Conservation (phyloP, 2,888 invertebrate species). For the Himalopsyche japonica region DNA sequence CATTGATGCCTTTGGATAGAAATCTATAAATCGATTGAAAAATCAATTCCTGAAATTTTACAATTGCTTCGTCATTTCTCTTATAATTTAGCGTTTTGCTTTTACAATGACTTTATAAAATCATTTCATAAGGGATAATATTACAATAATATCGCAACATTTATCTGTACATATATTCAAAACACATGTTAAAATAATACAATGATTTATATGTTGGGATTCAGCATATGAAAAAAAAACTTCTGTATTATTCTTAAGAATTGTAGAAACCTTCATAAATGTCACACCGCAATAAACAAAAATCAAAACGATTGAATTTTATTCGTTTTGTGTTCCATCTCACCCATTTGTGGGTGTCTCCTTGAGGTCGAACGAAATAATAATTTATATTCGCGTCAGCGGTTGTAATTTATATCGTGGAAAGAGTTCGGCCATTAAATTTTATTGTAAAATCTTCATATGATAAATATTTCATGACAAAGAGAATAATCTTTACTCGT, state of each 20-base stretch:
- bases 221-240: neutral
- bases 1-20: too few species aligned
- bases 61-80: too few species aligned
- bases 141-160: too few species aligned
- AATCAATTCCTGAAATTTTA: too few species aligned
- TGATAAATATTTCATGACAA: slow-evolving; percentile 18
- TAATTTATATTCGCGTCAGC: slow-evolving; percentile 27
- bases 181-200: neutral
- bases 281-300: neutral
- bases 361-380: slow-evolving; percentile 4
- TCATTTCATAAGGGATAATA: too few species aligned
- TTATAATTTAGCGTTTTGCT: too few species aligned
- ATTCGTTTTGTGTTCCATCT: neutral
- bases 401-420: slow-evolving; percentile 7
- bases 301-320: neutral
- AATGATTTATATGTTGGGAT: neutral
- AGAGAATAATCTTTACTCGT: slow-evolving; percentile 8
- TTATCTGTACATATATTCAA: too few species aligned
- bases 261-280: neutral
- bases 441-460: slow-evolving; percentile 2
- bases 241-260: neutral
- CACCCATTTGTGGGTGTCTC: slow-evolving; percentile 16
- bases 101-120: too few species aligned
- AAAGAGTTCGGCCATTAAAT: slow-evolving; percentile 6
- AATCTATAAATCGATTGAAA: too few species aligned